Percentiles rank a stretch among this genome's conserved stretches.
Conservation (phyloP, 2,797 vertebrate genomes). For the Mus caroli region DNA sequence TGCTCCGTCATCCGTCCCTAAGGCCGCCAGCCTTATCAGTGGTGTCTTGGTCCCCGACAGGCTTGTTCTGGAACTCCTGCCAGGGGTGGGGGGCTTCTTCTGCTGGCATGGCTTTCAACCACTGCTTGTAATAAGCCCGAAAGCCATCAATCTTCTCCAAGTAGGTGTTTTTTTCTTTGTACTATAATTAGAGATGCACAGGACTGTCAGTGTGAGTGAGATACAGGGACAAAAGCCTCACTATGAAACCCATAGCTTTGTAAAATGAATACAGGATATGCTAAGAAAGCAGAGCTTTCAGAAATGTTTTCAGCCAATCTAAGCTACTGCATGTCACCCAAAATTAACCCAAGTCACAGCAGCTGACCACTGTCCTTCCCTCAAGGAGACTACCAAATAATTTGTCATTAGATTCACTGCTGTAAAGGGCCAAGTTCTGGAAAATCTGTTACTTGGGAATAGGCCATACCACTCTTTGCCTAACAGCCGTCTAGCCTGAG, state of each 20-base stretch:
- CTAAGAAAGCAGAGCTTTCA: not conserved
- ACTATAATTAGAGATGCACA: slow-evolving; percentile 88
- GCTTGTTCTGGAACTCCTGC: slow-evolving; percentile 87
- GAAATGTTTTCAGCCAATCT: not conserved
- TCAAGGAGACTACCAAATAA: not conserved
- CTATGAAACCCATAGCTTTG: not conserved
- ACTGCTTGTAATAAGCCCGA: slow-evolving; percentile 95
- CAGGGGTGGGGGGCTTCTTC: slow-evolving; percentile 92
- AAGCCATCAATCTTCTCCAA: slow-evolving; percentile 96
- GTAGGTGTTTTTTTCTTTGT: slow-evolving; percentile 94
- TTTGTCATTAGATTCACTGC: not conserved
- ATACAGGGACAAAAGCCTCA: not conserved
- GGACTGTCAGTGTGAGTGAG: not conserved
- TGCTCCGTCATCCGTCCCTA: not conserved
- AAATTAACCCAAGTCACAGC: not conserved
- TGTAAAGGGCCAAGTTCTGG: not conserved
- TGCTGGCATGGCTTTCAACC: slow-evolving; percentile 94
- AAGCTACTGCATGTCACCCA: not conserved
- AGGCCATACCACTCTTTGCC: not conserved
- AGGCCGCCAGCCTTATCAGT: not conserved
- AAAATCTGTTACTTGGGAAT: not conserved
- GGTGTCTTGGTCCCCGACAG: not conserved
- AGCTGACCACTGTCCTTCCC: not conserved
- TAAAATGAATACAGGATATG: not conserved
- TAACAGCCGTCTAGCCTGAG: not conserved